phyloP scores from a whole-genome alignment of 2,888 invertebrate genomes.

The Yponomeuta sedellus region DNA sequence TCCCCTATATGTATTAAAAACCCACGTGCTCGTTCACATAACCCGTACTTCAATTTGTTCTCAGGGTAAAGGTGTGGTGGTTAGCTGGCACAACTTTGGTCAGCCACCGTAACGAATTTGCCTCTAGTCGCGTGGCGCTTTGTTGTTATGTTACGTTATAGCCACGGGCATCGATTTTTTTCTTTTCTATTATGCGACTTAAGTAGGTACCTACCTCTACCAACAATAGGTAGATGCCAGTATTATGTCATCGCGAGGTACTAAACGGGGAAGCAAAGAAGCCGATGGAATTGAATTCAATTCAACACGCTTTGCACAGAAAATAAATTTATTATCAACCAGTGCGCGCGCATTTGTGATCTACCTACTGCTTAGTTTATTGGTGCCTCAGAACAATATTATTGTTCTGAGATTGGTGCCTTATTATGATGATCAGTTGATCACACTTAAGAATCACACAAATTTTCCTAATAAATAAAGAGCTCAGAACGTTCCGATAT shows the following conservation, averaged over 20 bases:
- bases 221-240: not conserved
- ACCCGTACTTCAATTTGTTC: not conserved
- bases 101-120: slow-evolving; percentile 6
- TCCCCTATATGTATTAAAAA: not conserved
- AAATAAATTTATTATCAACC: not conserved
- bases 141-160: not conserved
- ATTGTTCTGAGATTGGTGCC: too few species aligned
- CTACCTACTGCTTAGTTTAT: too few species aligned
- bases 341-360: not conserved
- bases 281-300: not conserved
- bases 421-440: too few species aligned
- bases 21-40: not conserved
- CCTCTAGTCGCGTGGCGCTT: slow-evolving; percentile 4
- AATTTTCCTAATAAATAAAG: too few species aligned
- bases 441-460: too few species aligned
- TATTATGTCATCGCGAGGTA: slow-evolving; percentile 1
- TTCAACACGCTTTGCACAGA: not conserved
- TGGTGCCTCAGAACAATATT: too few species aligned
- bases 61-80: not conserved
- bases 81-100: slow-evolving; percentile 4
- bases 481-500: too few species aligned
- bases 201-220: not conserved
- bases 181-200: not conserved
- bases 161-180: not conserved
- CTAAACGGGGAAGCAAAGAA: not conserved